Evolutionary conservation across 2,113 vertebrate species (phyloP), one percentile per base, ranked within the genome.

Genomic region (Polypterus senegalus): DNA sequence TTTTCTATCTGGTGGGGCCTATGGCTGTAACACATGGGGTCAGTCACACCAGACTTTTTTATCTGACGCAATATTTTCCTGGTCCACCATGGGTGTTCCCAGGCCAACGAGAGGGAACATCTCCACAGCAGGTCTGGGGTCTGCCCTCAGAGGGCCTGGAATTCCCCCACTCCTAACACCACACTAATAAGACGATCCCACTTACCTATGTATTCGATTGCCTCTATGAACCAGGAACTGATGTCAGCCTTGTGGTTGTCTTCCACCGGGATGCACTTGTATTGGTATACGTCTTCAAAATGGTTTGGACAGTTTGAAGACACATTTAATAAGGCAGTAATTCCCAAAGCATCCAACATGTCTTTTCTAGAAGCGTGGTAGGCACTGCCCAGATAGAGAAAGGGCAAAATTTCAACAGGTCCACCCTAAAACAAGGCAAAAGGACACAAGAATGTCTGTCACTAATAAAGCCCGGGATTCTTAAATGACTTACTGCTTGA

Each of bases 211-310:
- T 96, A 99, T 69, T 97, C 92, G 4, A 99, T 99, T 0, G 96
- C 96, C 78, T 99, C 96, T 2, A 89, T 88, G 84, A 99, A 99
- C 96, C 96, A 99, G 77, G 90, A 94, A 76, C 95, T 97, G 84
- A 99, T 99, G 73, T 99, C 95, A 0, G 92, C 95, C 71, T 97
- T 99, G 71, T 98, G 93, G 85, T 91, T 99, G 84, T 99, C 96
- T 73, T 99, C 92, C 70, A 98, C 96, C 0, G 95, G 95, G 67
- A 99, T 99, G 48, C 92, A 94, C 65, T 99, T 99, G 71, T 99
- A 99, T 70, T 89, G 91, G 80, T 97, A 99, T 57, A 86, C 77
- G 45, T 88, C 94, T 73, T 99, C 95, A 1, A 99, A 99, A 74
- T 99, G 95, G 79, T 98, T 97, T 48, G 96, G 96, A 65, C 94